Percentiles rank a stretch among this genome's conserved stretches.
These are phyloP conservation scores for Onychostoma macrolepis DNA, from an alignment of 2,113 vertebrate species.

Conservation along the genomic window DNA sequence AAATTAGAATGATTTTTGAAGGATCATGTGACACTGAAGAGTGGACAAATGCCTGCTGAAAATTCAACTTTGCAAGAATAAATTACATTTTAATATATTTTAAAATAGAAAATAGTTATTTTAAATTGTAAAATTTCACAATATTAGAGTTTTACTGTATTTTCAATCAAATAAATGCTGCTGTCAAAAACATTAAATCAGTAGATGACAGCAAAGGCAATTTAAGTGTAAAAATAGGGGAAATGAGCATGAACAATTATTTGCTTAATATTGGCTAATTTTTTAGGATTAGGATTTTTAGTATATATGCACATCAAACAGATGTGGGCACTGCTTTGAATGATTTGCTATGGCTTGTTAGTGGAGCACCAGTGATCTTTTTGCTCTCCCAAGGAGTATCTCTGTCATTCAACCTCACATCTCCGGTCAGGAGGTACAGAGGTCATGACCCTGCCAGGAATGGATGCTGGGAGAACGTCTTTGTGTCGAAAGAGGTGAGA, in stretches of 20 bases:
- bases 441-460: conserved; percentile 35
- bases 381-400: background rate
- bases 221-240: background rate
- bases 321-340: background rate
- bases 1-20: background rate
- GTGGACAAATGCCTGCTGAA: background rate
- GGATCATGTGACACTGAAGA: background rate
- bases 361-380: background rate
- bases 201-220: too few species aligned
- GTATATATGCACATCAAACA: background rate
- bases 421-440: conserved; percentile 32
- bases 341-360: conserved; percentile 5
- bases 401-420: conserved; percentile 10
- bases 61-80: background rate
- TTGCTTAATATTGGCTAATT: background rate
- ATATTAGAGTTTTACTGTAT: background rate
- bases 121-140: background rate
- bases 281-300: too few species aligned
- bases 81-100: background rate
- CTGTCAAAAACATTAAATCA: background rate
- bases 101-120: background rate
- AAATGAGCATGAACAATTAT: background rate
- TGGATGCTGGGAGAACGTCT: conserved; percentile 27
- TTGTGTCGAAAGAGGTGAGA: conserved; percentile 32
- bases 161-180: background rate